Evolutionary conservation across 1,140 invertebrate species (phyloP).

Genomic region (Oreohelix idahoensis): DNA sequence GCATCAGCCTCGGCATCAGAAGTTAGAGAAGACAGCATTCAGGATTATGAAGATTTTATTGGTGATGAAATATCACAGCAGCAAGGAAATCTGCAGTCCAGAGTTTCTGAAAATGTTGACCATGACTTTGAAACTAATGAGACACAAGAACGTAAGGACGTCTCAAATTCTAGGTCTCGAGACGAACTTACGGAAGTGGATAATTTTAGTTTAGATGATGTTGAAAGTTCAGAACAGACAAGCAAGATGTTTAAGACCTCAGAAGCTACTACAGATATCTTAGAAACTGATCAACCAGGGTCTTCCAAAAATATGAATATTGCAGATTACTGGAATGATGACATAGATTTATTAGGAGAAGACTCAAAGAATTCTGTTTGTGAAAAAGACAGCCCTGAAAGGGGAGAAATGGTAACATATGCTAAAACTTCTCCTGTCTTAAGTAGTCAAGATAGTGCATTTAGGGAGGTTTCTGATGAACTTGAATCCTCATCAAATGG

Average conservation of each 20-base stretch:
- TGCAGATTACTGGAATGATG: too few relatives aligned
- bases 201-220: neutral
- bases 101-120: neutral
- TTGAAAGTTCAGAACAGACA: neutral
- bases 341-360: neutral
- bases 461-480: neutral
- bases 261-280: too few relatives aligned
- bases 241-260: neutral
- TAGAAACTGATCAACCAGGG: too few relatives aligned
- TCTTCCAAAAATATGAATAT: too few relatives aligned
- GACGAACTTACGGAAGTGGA: neutral
- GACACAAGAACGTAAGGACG: neutral
- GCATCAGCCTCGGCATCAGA: neutral
- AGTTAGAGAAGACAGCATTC: neutral
- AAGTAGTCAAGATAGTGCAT: neutral
- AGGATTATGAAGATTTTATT: conserved; percentile 5
- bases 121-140: neutral
- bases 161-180: neutral
- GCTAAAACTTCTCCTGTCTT: neutral
- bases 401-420: neutral
- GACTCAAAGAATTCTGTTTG: neutral
- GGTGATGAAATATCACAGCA: neutral
- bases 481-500: neutral
- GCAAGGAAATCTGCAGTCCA: neutral
- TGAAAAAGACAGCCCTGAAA: neutral